Conservation (phyloP, 2,888 invertebrate genomes). For the Matsumyia berberina region DNA sequence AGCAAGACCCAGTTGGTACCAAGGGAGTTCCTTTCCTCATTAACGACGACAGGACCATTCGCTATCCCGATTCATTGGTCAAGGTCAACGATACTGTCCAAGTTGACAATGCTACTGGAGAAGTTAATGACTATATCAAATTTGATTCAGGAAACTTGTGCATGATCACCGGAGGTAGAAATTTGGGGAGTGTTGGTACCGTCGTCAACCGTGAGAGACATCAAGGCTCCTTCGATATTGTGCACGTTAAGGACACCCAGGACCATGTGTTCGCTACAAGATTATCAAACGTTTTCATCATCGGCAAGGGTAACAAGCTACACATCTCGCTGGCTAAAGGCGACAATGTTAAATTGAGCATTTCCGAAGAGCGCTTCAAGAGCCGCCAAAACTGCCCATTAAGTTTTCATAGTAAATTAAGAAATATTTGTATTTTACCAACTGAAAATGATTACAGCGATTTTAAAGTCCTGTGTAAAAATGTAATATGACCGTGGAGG, state of each 20-base stretch:
- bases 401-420: constrained; percentile 79
- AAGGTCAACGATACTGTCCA: constrained; percentile 98
- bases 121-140: constrained; percentile 99
- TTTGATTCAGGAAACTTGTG: constrained; percentile 99
- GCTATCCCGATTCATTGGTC: constrained; percentile 98
- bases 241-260: constrained; percentile 98
- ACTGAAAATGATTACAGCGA: too few species aligned
- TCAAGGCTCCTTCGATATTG: constrained; percentile 99
- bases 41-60: constrained; percentile 98
- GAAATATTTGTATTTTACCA: constrained; percentile 71
- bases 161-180: constrained; percentile 99
- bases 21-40: constrained; percentile 98
- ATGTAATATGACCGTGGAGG: too few species aligned
- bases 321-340: constrained; percentile 98
- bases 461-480: too few species aligned
- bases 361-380: constrained; percentile 99
- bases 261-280: constrained; percentile 99
- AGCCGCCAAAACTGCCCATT: constrained; percentile 92
- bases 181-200: constrained; percentile 99
- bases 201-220: constrained; percentile 99
- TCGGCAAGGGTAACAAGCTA: constrained; percentile 98
- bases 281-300: constrained; percentile 99
- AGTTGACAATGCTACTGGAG: constrained; percentile 95
- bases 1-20: constrained; percentile 96
- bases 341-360: constrained; percentile 98